These are phyloP conservation scores for Periophthalmodon schlosseri DNA, from an alignment of 2,113 vertebrate species.

Conservation along the genomic window DNA sequence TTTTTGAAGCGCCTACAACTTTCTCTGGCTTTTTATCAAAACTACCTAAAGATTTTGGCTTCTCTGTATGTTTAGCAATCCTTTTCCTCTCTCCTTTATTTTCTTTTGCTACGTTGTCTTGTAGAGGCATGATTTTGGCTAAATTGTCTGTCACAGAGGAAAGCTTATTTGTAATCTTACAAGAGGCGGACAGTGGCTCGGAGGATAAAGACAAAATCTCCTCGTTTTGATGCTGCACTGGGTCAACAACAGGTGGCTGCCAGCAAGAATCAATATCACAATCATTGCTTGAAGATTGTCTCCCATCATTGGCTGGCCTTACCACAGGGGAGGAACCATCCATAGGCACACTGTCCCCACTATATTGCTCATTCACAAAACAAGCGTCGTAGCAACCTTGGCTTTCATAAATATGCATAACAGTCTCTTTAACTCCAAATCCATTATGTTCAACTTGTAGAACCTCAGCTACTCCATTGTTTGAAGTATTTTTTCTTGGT, in stretches of 20 bases:
- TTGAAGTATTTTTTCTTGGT: conserved; percentile 68
- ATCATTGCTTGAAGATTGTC: conserved; percentile 60
- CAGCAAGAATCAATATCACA: conserved; percentile 64
- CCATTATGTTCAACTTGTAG: conserved; percentile 70
- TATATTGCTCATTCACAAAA: conserved; percentile 56
- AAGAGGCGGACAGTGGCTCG: conserved; percentile 36
- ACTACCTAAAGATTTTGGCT: conserved; percentile 37
- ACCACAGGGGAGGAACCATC: conserved; percentile 20
- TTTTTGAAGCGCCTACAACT: conserved; percentile 31
- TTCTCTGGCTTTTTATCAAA: conserved; percentile 49
- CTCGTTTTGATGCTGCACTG: conserved; percentile 57
- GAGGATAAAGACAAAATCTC: conserved; percentile 74
- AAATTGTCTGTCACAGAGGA: conserved; percentile 34
- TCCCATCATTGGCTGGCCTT: conserved; percentile 41
- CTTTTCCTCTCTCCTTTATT: conserved; percentile 38
- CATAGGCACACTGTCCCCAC: conserved; percentile 37
- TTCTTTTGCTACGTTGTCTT: conserved; percentile 20
- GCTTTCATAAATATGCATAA: conserved; percentile 71
- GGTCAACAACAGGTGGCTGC: conserved; percentile 52
- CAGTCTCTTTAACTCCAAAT: conserved; percentile 70
- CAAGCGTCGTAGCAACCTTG: conserved; percentile 68
- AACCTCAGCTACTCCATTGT: conserved; percentile 72
- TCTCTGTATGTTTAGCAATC: conserved; percentile 20
- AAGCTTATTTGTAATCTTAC: conserved; percentile 35
- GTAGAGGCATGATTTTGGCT: conserved; percentile 1